phyloP scores from a whole-genome alignment of 2,113 vertebrate genomes.

The Pelodiscus sinensis region DNA sequence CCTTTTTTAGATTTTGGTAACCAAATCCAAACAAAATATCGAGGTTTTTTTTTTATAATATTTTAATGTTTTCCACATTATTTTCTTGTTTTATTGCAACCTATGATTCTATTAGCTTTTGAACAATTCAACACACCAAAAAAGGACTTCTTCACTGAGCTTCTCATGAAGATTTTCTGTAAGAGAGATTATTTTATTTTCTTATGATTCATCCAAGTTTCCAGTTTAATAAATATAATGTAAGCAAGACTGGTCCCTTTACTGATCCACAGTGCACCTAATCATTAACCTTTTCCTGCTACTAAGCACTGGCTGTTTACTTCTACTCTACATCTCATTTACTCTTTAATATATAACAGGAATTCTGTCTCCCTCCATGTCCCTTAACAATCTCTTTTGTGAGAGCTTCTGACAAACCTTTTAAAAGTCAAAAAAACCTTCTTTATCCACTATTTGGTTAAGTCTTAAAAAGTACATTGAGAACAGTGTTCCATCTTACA shows the following conservation, averaged over 20 bases:
- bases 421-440: neutral
- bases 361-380: neutral
- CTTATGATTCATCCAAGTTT: neutral
- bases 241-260: neutral
- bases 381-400: neutral
- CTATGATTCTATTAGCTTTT: neutral
- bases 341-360: neutral
- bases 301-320: neutral
- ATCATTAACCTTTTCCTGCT: neutral
- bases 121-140: neutral
- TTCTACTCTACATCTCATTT: neutral
- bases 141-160: neutral
- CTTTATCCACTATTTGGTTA: neutral
- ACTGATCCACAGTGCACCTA: neutral
- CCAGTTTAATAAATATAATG: neutral
- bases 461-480: neutral
- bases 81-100: neutral
- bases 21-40: neutral
- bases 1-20: neutral
- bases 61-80: neutral
- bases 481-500: neutral
- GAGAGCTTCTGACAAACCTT: neutral
- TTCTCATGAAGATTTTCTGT: neutral
- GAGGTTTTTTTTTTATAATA: neutral
- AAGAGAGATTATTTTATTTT: neutral